Evolutionary conservation across 1,140 invertebrate species (phyloP), one percentile per base, ranked within the genome.

Genomic region (Aphidius gifuensis): DNA sequence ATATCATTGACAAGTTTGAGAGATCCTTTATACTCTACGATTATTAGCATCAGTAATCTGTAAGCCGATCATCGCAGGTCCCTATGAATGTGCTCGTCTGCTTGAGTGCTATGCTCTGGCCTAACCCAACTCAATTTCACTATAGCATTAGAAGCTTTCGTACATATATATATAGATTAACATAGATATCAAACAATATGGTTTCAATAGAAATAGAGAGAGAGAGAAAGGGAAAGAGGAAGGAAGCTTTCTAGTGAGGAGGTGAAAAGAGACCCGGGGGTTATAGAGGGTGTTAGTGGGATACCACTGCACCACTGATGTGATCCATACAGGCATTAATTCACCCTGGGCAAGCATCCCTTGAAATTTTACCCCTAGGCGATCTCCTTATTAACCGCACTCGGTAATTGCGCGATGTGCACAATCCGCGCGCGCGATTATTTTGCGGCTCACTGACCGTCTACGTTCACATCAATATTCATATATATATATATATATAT

Each of bases 301-400:
- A 32, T 32, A 32, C 23, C 23, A 32, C 23, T 32, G 23, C 23
- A 32, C 23, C 23, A 32, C 23, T 32, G 23, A 32, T 32, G 23
- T 32, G 23, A 32, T 32, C 23, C 23, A 32, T 32, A 32, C 23
- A 32, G 23, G 23, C 23, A 32, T 32, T 32, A 32, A 32, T 32
- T 32, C 23, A 32, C 23, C 23, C 23, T 32, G 23, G 23, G 23
- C 32, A 44, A 32, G 55, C 47, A 50, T 60, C 59, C 54, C 64
- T 53, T 58, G 58, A 32, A 60, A 49, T 66, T 61, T 32, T 32
- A 32, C 50, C 50, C 46, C 57, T 43, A 23, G 54, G 48, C 71
- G 73, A 75, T 77, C 74, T 75, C 68, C 75, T 77, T 77, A 76
- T 76, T 74, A 76, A 74, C 73, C 72, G 64, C 72, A 71, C 64